A percentile compares a stretch with the other conserved stretches of the same genome.
phyloP scores from a whole-genome alignment of 2,888 invertebrate genomes.

The Callimorpha dominula region DNA sequence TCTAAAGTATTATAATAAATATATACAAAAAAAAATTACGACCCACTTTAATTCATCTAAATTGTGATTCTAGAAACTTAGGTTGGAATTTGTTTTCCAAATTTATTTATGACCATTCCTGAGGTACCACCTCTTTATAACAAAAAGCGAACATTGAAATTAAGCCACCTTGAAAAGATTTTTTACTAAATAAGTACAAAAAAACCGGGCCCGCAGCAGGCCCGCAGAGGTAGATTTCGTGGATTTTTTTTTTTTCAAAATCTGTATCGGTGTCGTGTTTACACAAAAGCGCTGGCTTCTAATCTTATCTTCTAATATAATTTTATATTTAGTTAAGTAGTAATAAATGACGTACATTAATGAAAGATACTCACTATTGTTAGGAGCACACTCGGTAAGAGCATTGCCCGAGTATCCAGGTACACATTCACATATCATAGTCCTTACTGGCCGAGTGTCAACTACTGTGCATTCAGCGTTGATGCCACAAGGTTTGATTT shows the following conservation, averaged over 20 bases:
- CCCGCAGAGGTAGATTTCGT: too few relatives aligned
- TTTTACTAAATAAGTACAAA: not conserved
- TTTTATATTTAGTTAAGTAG: not conserved
- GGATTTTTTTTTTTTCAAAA: not conserved
- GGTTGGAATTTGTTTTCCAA: not conserved
- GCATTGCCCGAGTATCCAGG: constrained; percentile 96
- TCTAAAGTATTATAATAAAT: too few relatives aligned
- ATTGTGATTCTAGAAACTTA: too few relatives aligned
- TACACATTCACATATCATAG: constrained; percentile 95
- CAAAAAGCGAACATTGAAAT: not conserved
- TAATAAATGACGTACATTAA: not conserved
- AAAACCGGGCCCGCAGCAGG: too few relatives aligned
- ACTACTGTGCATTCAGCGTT: constrained; percentile 93
- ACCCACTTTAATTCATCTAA: too few relatives aligned
- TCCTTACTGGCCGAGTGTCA: constrained; percentile 93
- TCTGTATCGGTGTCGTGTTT: too few relatives aligned
- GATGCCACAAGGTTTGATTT: constrained; percentile 92
- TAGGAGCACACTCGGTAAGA: constrained; percentile 90
- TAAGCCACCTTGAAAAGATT: not conserved
- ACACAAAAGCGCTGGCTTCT: not conserved
- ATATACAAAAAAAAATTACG: too few relatives aligned
- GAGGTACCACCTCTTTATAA: not conserved
- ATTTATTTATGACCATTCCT: not conserved
- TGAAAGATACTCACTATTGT: constrained; percentile 88
- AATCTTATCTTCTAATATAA: not conserved